Evolutionary conservation across 92 coral and sea anemone genomes (phyloP).

Genomic region (Siderastrea siderea): DNA sequence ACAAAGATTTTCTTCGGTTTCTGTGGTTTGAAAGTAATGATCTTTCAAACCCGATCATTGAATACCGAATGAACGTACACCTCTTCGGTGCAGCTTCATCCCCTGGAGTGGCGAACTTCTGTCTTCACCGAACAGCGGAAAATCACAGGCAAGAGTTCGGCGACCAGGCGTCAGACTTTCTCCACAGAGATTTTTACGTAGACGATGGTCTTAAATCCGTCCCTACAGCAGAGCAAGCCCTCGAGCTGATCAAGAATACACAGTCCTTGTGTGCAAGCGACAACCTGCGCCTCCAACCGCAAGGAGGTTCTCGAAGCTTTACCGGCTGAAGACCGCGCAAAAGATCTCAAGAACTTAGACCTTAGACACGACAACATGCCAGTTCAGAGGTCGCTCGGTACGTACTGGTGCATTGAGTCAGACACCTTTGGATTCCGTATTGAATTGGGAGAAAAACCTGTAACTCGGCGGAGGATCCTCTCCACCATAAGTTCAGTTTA

Average conservation of each 20-base stretch:
- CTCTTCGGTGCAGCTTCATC: no score
- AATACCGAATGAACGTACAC: no score
- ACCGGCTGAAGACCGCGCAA: background rate
- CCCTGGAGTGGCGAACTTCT: no score
- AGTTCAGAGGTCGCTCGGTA: constrained; percentile 48
- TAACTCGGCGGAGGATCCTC: constrained; percentile 62
- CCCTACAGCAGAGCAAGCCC: constrained; percentile 34
- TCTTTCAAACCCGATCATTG: background rate
- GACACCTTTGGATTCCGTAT: constrained; percentile 54
- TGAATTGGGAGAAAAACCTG: constrained; percentile 43
- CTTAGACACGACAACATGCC: constrained; percentile 52
- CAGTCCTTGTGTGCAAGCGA: constrained; percentile 31
- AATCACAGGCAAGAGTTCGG: no score
- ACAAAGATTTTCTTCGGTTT: constrained; percentile 11
- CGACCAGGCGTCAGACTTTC: constrained; percentile 2
- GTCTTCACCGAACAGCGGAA: no score
- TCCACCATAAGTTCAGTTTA: constrained; percentile 47
- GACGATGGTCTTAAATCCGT: no score
- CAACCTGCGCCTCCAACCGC: background rate
- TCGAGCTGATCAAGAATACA: constrained; percentile 21
- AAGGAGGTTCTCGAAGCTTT: constrained; percentile 20
- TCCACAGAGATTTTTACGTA: no score
- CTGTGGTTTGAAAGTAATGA: constrained; percentile 34
- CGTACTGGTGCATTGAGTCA: constrained; percentile 27
- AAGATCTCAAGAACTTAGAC: background rate